Base-by-base conservation (phyloP, 1,140 invertebrate species). In the Cotesia glomerata region DNA sequence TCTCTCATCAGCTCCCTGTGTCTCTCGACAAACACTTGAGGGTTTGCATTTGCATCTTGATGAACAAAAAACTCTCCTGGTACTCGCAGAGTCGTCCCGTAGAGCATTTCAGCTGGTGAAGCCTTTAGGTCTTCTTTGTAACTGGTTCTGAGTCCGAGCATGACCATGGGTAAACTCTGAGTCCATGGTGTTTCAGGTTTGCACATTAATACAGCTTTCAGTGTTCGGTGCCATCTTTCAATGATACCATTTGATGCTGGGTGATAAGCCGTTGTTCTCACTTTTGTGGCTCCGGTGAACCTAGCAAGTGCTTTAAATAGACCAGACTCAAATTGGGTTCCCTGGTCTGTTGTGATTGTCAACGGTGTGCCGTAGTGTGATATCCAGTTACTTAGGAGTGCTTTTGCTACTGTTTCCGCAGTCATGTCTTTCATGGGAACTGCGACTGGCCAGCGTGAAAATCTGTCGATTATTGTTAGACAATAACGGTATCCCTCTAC, bases 401-500 rank as follows among this genome's bases (percentile, higher is more conserved):
- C n/a, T n/a, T n/a, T n/a, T n/a, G n/a, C n/a, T n/a, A n/a, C n/a
- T n/a, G n/a, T n/a, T n/a, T n/a, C n/a, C n/a, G n/a, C n/a, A n/a
- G n/a, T n/a, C n/a, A 80, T 82, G 66, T 88, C 79, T 14, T 61
- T 14, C 0, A 86, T 71, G 3, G 86, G 82, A 16, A 84, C 70
- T 3, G 78, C 82, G 74, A 88, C 81, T 0, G 79, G 82, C 81
- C 85, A 89, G n/a, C 82, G 63, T 4, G 84, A 85, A 72, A 80
- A 88, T 14, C 84, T 68, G 72, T 88, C 84, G 8, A 87, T 82
- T 1, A 1, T 39, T 39, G 2, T 39, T 8, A 89, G 75, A n/a
- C 78, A 76, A 65, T 88, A 88, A 14, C 56, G 45, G 54, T 68
- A 80, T 11, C 76, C 82, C 11, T 81, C 52, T 1, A 67, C 58